Percentiles rank a stretch among this genome's conserved stretches.
These are phyloP conservation scores for Diplazon laetatorius DNA, from an alignment of 2,888 invertebrate species.

Conservation along the genomic window DNA sequence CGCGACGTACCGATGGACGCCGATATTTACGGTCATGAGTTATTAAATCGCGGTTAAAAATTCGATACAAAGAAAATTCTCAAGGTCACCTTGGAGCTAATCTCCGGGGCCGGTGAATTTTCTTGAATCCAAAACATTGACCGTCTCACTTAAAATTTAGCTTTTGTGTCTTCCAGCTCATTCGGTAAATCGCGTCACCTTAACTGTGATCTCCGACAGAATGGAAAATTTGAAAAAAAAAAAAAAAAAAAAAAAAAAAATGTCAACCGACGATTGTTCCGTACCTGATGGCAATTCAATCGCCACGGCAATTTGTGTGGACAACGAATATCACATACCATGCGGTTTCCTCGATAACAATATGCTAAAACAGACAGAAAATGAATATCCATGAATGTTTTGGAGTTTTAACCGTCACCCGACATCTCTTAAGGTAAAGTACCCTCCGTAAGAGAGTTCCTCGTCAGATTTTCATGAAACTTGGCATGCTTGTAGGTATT, in stretches of 20 bases:
- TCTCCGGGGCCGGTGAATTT: neutral
- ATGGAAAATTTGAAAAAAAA: neutral
- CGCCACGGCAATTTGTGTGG: constrained; percentile 19
- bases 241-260: too few relatives aligned
- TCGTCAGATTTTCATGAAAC: too few relatives aligned
- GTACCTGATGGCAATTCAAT: neutral
- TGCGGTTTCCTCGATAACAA: constrained; percentile 42
- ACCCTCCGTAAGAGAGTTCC: too few relatives aligned
- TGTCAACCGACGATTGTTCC: neutral
- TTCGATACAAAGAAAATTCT: neutral
- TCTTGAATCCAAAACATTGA: neutral
- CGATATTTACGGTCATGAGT: neutral
- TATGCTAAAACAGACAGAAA: constrained; percentile 52
- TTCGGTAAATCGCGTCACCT: constrained; percentile 8
- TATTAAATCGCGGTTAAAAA: neutral
- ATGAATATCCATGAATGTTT: constrained; percentile 13
- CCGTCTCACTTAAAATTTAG: neutral
- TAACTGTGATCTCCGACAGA: neutral
- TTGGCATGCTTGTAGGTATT: too few relatives aligned
- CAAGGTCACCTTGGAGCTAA: neutral
- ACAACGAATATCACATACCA: constrained; percentile 38
- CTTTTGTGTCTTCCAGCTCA: neutral
- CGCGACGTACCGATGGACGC: neutral
- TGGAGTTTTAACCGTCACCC: neutral
- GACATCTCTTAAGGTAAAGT: too few relatives aligned